Evolutionary conservation across 2,888 invertebrate genomes (phyloP).

Genomic region (Xanthorhoe designata): DNA sequence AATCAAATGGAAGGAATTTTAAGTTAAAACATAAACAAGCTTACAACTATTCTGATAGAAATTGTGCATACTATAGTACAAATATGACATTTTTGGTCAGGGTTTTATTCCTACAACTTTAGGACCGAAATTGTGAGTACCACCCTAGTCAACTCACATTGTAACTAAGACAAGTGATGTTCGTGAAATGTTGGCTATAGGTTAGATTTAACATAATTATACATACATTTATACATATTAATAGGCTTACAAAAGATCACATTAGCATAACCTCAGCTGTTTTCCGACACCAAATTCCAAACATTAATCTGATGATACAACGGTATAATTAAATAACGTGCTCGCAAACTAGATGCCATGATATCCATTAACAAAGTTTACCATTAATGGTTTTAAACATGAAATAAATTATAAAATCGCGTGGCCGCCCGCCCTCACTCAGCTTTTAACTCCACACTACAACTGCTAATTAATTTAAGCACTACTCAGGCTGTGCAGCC

Average conservation of each 20-base stretch:
- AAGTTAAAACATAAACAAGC: too few species aligned
- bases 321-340: slow-evolving; percentile 24
- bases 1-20: too few species aligned
- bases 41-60: too few species aligned
- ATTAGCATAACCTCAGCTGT: neutral
- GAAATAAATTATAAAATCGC: slow-evolving; percentile 43
- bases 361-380: slow-evolving; percentile 34
- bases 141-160: too few species aligned
- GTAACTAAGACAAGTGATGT: too few species aligned
- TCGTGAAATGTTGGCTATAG: too few species aligned
- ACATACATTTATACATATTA: too few species aligned
- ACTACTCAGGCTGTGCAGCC: neutral
- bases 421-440: slow-evolving; percentile 31
- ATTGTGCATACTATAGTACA: too few species aligned
- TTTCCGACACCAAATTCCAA: neutral
- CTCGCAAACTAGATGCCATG: slow-evolving; percentile 33
- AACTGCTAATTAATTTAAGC: slow-evolving; percentile 26
- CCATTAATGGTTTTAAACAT: slow-evolving; percentile 37
- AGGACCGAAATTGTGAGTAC: too few species aligned
- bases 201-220: too few species aligned
- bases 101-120: too few species aligned
- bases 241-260: neutral
- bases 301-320: slow-evolving; percentile 24
- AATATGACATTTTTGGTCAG: too few species aligned
- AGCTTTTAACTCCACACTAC: slow-evolving; percentile 38